Percentiles rank a stretch among this genome's conserved stretches.
phyloP scores from a whole-genome alignment of 2,888 invertebrate species.

The Eupithecia inturbata region DNA sequence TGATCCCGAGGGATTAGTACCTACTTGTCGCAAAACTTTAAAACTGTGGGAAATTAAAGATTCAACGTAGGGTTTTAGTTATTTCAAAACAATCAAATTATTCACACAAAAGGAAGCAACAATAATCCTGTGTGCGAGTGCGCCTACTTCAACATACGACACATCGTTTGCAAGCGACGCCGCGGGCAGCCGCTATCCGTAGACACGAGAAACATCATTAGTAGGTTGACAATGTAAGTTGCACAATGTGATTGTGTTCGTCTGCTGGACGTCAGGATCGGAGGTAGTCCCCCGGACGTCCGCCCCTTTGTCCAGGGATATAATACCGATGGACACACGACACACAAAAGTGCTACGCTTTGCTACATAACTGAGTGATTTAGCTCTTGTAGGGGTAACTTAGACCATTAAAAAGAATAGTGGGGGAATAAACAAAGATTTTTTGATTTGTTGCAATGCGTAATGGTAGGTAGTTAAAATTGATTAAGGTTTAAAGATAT shows the following conservation, averaged over 20 bases:
- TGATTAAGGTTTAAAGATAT: no score
- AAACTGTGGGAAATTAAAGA: no score
- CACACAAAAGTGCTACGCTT: neutral
- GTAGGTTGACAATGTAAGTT: neutral
- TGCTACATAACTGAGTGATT: neutral
- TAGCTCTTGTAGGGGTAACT: no score
- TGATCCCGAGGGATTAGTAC: no score
- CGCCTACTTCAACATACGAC: neutral
- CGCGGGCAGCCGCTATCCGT: neutral
- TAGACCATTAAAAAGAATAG: no score
- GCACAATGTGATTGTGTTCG: neutral
- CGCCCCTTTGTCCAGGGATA: neutral
- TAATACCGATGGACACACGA: neutral
- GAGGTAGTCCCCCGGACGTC: neutral
- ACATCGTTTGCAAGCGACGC: neutral
- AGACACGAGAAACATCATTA: neutral
- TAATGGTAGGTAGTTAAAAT: no score
- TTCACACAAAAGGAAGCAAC: neutral
- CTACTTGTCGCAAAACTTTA: no score
- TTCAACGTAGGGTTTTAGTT: no score
- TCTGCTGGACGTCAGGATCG: neutral
- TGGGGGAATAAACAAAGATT: no score
- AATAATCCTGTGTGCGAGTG: neutral
- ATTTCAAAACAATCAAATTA: no score
- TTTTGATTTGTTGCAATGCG: no score